These are phyloP conservation scores for Paraplagusia blochii DNA, from an alignment of 2,113 vertebrate species.

Conservation along the genomic window DNA sequence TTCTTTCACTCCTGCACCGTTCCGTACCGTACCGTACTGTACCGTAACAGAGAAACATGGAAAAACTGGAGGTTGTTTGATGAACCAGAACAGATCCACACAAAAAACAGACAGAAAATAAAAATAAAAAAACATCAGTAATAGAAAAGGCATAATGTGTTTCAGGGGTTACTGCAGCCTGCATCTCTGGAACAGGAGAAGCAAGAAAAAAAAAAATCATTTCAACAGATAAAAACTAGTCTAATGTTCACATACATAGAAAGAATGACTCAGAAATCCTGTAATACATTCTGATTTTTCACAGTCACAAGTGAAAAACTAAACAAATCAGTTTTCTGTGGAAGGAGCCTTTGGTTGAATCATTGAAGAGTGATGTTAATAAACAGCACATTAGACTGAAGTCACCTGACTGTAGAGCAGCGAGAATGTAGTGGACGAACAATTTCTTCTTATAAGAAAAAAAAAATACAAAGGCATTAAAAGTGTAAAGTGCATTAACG, in stretches of 20 bases:
- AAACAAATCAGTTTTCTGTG: conserved; percentile 19
- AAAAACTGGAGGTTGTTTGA: conserved; percentile 2
- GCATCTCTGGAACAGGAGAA: conserved; percentile 5
- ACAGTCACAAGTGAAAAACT: conserved; percentile 62
- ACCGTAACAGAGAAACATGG: conserved; percentile 5
- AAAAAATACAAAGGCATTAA: too few species aligned
- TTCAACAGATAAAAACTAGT: conserved; percentile 43
- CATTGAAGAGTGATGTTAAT: conserved; percentile 6
- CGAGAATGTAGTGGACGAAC: too few species aligned
- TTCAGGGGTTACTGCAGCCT: conserved; percentile 34
- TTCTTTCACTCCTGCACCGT: conserved; percentile 12
- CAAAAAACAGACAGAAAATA: background rate
- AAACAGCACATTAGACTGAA: background rate
- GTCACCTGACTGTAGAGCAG: too few species aligned
- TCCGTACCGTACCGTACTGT: background rate
- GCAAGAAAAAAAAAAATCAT: conserved; percentile 31
- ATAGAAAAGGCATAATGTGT: conserved; percentile 6
- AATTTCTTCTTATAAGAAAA: too few species aligned
- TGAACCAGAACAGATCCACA: background rate
- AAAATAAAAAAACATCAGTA: background rate
- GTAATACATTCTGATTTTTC: conserved; percentile 68
- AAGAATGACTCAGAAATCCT: conserved; percentile 42
- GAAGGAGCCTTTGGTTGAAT: conserved; percentile 19
- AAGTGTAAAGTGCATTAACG: too few species aligned
- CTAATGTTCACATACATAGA: conserved; percentile 60